phyloP scores from a whole-genome alignment of 1,140 invertebrate species.

The Drosophila athabasca region DNA sequence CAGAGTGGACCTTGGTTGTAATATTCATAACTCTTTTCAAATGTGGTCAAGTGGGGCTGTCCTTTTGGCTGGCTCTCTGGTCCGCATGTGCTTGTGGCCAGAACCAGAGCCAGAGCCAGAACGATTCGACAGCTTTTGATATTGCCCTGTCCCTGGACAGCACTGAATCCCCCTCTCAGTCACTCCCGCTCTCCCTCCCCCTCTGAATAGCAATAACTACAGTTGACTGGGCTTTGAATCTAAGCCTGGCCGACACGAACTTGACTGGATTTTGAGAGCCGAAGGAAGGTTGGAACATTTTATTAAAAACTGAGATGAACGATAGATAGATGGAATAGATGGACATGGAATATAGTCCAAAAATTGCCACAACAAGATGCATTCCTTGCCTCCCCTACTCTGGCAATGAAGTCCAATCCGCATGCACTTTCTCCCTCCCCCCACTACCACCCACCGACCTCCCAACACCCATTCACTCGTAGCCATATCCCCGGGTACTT shows the following conservation, averaged over 20 bases:
- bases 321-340: constrained; percentile 10
- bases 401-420: constrained; percentile 52
- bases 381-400: constrained; percentile 5
- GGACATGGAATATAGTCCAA: constrained; percentile 40
- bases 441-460: not conserved
- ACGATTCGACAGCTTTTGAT: constrained; percentile 58
- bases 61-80: constrained; percentile 1
- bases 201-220: constrained; percentile 39
- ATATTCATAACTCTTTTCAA: constrained; percentile 82
- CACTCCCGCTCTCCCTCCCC: not conserved
- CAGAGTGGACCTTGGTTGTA: constrained; percentile 56
- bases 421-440: constrained; percentile 14
- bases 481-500: not conserved
- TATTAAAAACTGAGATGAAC: constrained; percentile 77
- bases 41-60: constrained; percentile 73
- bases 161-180: not conserved
- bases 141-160: constrained; percentile 27
- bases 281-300: constrained; percentile 50
- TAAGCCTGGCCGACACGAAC: constrained; percentile 34
- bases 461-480: too few species aligned
- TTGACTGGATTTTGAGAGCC: constrained; percentile 27
- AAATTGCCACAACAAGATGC: constrained; percentile 57
- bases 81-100: constrained; percentile 21
- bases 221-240: constrained; percentile 50
- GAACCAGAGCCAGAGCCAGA: not conserved